Percentiles rank a stretch among this genome's conserved stretches.
Evolutionary conservation across 2,797 vertebrate species (phyloP).

Genomic region (Lepidocolaptes lacrymiger): DNA sequence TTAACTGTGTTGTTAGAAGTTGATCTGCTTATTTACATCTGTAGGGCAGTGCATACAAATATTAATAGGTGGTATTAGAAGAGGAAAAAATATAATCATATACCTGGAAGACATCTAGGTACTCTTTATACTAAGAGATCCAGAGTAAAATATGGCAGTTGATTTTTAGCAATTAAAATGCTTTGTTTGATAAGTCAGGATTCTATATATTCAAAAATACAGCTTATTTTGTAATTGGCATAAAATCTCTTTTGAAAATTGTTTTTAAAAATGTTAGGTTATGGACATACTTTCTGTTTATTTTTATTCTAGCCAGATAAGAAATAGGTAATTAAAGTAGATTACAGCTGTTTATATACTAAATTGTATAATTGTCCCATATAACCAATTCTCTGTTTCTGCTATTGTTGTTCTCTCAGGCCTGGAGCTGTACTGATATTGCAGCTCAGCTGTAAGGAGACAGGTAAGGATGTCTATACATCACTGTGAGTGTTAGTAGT

Average conservation of each 20-base stretch:
- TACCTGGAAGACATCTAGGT: not conserved
- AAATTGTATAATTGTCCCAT: not conserved
- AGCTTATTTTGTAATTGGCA: not conserved
- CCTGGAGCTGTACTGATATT: not conserved
- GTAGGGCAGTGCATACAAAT: not conserved
- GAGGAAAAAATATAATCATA: not conserved
- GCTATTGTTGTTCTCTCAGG: not conserved
- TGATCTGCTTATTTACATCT: not conserved
- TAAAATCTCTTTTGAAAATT: not conserved
- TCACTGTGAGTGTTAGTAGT: not conserved
- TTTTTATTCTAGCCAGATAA: not conserved
- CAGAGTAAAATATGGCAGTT: not conserved
- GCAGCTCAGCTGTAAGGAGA: not conserved
- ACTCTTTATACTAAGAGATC: not conserved
- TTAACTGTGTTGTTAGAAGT: not conserved
- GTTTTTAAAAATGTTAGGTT: not conserved
- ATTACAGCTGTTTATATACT: not conserved
- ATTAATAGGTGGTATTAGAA: not conserved
- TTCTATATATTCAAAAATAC: not conserved
- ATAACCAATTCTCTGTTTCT: not conserved
- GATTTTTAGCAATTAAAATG: not conserved
- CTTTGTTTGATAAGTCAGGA: not conserved
- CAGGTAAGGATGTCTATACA: not conserved
- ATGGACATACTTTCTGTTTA: not conserved
- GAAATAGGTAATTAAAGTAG: not conserved